Percentiles rank a stretch among this genome's conserved stretches.
phyloP scores from a whole-genome alignment of 2,888 invertebrate species.

The Leptinotarsa haldemani region DNA sequence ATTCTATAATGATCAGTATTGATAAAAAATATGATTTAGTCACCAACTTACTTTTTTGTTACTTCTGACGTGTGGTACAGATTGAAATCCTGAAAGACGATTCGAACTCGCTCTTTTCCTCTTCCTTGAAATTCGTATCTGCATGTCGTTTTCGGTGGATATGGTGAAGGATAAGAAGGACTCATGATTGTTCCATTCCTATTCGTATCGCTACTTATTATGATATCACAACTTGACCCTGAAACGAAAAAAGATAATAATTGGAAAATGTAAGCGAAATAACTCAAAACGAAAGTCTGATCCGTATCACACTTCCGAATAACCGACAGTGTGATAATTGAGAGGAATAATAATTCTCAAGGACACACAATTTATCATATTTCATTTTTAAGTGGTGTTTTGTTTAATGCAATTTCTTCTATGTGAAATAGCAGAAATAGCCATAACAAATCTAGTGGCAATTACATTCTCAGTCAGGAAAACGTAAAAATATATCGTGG shows the following conservation, averaged over 20 bases:
- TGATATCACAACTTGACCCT: constrained; percentile 83
- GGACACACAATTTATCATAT: no score
- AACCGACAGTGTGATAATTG: no score
- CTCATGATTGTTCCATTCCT: constrained; percentile 88
- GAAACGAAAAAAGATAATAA: constrained; percentile 58
- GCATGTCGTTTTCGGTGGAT: constrained; percentile 84
- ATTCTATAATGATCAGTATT: no score
- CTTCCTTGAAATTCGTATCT: constrained; percentile 91
- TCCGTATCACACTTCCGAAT: no score
- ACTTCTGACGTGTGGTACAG: constrained; percentile 76
- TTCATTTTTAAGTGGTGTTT: no score
- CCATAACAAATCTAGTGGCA: no score
- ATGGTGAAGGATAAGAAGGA: constrained; percentile 86
- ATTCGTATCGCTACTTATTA: constrained; percentile 81
- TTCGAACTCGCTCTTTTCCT: constrained; percentile 86
- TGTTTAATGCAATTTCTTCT: no score
- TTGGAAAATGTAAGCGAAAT: neutral
- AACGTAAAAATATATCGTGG: no score
- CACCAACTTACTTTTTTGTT: constrained; percentile 35
- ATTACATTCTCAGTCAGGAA: no score
- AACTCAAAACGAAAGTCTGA: no score
- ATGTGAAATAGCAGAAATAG: no score
- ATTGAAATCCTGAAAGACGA: constrained; percentile 87
- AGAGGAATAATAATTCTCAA: no score
- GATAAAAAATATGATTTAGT: neutral